Conservation (phyloP, 2,113 vertebrate species). For the Chloebia gouldiae region DNA sequence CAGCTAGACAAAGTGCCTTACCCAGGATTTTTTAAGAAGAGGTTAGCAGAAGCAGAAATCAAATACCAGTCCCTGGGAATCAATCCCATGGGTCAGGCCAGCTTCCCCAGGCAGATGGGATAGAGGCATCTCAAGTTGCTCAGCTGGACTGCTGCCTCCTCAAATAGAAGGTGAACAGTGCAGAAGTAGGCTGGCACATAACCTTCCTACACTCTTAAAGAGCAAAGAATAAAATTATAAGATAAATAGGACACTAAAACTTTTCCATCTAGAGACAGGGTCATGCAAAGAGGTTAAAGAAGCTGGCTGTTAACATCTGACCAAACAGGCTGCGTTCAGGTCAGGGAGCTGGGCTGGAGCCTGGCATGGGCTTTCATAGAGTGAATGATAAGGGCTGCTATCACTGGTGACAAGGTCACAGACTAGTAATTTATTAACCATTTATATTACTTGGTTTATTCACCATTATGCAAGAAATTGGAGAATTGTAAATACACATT, state of each 20-base stretch:
- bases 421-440: not conserved
- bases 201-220: not conserved
- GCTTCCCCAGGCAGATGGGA: not conserved
- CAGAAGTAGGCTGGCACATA: not conserved
- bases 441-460: not conserved
- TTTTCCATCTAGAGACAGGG: not conserved
- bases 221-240: not conserved
- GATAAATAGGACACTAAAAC: not conserved
- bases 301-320: not conserved
- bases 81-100: not conserved
- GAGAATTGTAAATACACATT: not conserved
- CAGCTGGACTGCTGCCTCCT: not conserved
- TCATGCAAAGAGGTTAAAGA: not conserved
- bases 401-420: not conserved
- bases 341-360: not conserved
- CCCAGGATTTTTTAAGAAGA: not conserved
- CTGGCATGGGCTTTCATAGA: not conserved
- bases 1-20: not conserved
- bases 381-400: not conserved
- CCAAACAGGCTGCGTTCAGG: not conserved
- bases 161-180: not conserved
- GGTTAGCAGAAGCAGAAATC: not conserved
- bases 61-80: not conserved
- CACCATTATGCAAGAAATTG: not conserved
- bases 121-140: not conserved